Evolutionary conservation across 2,113 vertebrate genomes (phyloP).

Genomic region (Columba janthina): DNA sequence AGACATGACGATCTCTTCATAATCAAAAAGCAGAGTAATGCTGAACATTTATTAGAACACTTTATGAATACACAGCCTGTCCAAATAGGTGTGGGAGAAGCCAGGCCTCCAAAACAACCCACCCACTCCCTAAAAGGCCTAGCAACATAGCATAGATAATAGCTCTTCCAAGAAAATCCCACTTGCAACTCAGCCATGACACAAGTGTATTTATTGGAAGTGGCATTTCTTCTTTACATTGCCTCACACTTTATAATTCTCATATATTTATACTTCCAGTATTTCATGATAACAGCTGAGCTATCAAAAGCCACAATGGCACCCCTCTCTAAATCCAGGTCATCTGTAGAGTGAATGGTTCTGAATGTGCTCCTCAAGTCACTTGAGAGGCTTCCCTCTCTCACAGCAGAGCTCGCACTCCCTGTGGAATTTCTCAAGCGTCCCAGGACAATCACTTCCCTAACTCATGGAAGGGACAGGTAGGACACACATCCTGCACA

Average conservation of each 20-base stretch:
- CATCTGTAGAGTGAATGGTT: neutral
- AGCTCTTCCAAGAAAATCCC: neutral
- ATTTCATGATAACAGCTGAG: neutral
- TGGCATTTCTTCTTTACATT: neutral
- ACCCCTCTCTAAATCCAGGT: neutral
- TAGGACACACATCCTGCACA: neutral
- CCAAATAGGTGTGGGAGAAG: neutral
- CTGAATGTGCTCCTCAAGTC: neutral
- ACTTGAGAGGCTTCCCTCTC: neutral
- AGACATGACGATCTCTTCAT: neutral
- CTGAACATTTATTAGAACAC: neutral
- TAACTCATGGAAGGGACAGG: neutral
- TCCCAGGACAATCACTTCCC: neutral
- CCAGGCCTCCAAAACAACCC: neutral
- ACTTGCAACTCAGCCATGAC: neutral
- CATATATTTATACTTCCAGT: neutral
- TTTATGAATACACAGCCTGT: neutral
- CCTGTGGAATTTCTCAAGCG: neutral
- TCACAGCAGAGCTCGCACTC: neutral
- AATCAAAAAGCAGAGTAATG: neutral
- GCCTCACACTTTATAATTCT: neutral
- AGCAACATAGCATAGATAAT: neutral
- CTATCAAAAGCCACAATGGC: neutral
- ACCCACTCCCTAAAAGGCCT: neutral
- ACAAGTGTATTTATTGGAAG: neutral